Percentiles rank a stretch among this genome's conserved stretches.
phyloP scores from a whole-genome alignment of 2,888 invertebrate species.

The Phragmatobia fuliginosa region DNA sequence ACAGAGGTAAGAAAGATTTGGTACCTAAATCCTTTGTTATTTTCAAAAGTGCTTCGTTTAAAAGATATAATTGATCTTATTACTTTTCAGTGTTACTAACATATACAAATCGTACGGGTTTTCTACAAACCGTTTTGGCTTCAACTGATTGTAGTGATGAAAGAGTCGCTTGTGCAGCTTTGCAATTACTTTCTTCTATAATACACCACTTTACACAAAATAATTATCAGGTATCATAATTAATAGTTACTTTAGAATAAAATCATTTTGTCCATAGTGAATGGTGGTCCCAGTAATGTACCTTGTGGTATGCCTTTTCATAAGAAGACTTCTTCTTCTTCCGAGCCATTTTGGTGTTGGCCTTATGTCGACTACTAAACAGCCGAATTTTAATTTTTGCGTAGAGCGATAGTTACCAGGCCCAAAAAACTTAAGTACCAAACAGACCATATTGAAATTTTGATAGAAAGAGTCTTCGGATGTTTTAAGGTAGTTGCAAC shows the following conservation, averaged over 20 bases:
- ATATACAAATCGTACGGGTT: constrained; percentile 69
- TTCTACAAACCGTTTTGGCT: constrained; percentile 65
- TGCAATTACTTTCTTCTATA: constrained; percentile 71
- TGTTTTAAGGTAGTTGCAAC: too few relatives aligned
- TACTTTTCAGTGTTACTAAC: constrained; percentile 65
- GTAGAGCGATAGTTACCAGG: too few relatives aligned
- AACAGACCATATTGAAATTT: too few relatives aligned
- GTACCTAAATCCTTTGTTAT: background rate
- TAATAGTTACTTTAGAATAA: background rate
- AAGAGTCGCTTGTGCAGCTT: constrained; percentile 71
- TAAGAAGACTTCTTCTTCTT: too few relatives aligned
- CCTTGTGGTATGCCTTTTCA: background rate
- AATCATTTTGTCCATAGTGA: background rate
- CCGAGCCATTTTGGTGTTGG: too few relatives aligned
- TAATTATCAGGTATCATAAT: constrained; percentile 66
- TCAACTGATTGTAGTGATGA: constrained; percentile 65
- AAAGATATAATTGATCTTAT: background rate
- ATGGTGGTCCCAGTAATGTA: background rate
- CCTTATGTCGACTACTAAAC: too few relatives aligned
- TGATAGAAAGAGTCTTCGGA: too few relatives aligned
- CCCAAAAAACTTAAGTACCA: too few relatives aligned
- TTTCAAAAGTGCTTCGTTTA: background rate
- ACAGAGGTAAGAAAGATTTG: constrained; percentile 63
- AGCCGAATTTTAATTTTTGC: too few relatives aligned
- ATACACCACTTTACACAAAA: constrained; percentile 73